phyloP scores from a whole-genome alignment of 1,140 invertebrate species.

The Cecropterus lyciades region DNA sequence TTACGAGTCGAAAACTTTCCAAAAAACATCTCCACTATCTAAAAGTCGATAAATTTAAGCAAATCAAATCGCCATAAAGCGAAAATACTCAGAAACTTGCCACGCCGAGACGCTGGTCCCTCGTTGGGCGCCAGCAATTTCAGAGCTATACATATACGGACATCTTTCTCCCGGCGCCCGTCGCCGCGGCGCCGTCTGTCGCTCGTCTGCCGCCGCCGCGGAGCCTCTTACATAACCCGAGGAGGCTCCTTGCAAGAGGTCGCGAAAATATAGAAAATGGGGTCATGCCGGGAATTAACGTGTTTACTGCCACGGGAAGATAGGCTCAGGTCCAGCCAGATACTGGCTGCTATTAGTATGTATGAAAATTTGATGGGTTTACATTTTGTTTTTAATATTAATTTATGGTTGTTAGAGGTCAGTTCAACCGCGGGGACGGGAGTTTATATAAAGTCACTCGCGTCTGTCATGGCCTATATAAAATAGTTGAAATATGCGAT shows the following conservation, averaged over 20 bases:
- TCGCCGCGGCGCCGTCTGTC: constrained; percentile 38
- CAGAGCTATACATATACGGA: neutral
- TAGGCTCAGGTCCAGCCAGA: too few species aligned
- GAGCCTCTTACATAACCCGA: constrained; percentile 41
- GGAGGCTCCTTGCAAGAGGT: constrained; percentile 32
- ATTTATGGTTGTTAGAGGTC: too few species aligned
- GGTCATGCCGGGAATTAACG: too few species aligned
- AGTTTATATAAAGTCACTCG: too few species aligned
- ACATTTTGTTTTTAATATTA: too few species aligned
- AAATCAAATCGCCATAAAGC: constrained; percentile 35
- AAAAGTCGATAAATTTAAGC: constrained; percentile 36
- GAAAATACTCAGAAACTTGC: constrained; percentile 31
- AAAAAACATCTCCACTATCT: constrained; percentile 12
- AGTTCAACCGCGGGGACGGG: too few species aligned
- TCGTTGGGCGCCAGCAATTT: constrained; percentile 39
- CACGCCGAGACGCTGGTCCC: constrained; percentile 25
- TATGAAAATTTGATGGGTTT: too few species aligned
- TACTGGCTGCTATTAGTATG: too few species aligned
- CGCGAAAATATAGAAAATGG: constrained; percentile 40
- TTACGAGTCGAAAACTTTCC: neutral
- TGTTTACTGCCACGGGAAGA: too few species aligned
- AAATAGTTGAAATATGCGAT: too few species aligned
- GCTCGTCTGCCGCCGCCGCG: constrained; percentile 38
- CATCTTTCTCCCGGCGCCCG: constrained; percentile 36
- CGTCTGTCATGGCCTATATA: too few species aligned